These are phyloP conservation scores for Drosophila lacicola DNA, from an alignment of 2,888 invertebrate species.

Conservation along the genomic window DNA sequence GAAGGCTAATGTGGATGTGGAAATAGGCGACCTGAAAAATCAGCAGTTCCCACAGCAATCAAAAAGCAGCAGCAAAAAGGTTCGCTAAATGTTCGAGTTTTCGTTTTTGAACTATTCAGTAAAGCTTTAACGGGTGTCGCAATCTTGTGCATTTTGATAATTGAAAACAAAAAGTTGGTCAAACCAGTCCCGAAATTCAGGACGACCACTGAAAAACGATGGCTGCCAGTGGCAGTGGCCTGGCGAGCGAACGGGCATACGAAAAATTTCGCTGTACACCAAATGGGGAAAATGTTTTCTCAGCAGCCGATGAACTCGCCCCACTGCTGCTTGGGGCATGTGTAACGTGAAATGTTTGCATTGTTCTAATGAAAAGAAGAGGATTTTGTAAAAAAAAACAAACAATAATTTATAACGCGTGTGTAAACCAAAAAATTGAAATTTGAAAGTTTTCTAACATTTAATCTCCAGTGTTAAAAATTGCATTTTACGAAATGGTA, in stretches of 20 bases:
- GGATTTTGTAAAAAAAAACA: neutral
- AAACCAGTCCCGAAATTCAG: conserved; percentile 35
- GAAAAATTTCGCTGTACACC: conserved; percentile 81
- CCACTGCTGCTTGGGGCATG: conserved; percentile 30
- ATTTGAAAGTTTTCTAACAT: conserved; percentile 19
- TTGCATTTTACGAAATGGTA: conserved; percentile 24
- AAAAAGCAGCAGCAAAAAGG: conserved; percentile 71
- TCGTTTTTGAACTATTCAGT: conserved; percentile 11
- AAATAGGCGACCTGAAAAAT: conserved; percentile 74
- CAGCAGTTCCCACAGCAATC: conserved; percentile 65
- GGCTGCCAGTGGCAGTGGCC: conserved; percentile 25
- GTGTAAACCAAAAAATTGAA: conserved; percentile 17
- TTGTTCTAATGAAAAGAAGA: conserved; percentile 25
- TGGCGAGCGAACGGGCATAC: conserved; percentile 44
- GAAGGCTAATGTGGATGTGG: conserved; percentile 66
- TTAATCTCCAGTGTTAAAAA: conserved; percentile 29
- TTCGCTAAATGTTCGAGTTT: conserved; percentile 47
- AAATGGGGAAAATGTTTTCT: conserved; percentile 65
- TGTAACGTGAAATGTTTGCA: conserved; percentile 31
- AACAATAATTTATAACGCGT: conserved; percentile 5
- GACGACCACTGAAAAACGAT: conserved; percentile 51
- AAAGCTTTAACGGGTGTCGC: neutral
- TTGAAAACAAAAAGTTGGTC: conserved; percentile 12
- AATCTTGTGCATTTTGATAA: conserved; percentile 15
- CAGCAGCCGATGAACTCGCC: conserved; percentile 39